phyloP scores from a whole-genome alignment of 1,140 invertebrate species.

The Drosophila bocki region DNA sequence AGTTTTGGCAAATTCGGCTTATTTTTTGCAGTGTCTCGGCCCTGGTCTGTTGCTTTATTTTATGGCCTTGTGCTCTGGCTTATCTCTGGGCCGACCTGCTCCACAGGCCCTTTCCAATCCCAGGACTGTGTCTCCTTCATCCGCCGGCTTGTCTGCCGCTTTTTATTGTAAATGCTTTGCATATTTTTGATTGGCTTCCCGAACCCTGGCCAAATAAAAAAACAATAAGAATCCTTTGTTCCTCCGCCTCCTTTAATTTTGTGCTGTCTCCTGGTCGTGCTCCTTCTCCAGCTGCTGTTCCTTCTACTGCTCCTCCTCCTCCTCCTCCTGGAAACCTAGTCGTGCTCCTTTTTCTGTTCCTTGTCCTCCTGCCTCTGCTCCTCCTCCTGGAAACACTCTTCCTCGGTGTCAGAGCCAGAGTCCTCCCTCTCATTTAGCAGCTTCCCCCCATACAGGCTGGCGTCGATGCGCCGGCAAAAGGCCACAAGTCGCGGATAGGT shows the following conservation, averaged over 20 bases:
- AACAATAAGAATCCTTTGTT: constrained; percentile 54
- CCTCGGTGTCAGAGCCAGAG: background rate
- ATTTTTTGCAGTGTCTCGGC: background rate
- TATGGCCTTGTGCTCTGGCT: constrained; percentile 49
- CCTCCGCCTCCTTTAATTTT: constrained; percentile 17
- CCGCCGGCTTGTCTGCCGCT: constrained; percentile 11
- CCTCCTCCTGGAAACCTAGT: background rate
- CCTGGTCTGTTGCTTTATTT: constrained; percentile 41
- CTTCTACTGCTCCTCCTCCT: background rate
- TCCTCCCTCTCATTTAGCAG: background rate
- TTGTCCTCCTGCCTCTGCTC: background rate
- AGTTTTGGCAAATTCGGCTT: background rate
- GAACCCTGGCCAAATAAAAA: constrained; percentile 44
- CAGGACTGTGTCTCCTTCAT: background rate
- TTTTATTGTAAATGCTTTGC: constrained; percentile 79
- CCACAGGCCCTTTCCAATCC: background rate
- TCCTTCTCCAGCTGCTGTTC: background rate
- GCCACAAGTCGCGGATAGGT: constrained; percentile 19
- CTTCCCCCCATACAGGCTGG: constrained; percentile 7
- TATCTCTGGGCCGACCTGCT: constrained; percentile 29
- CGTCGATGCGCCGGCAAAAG: constrained; percentile 37
- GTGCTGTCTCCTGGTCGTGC: background rate
- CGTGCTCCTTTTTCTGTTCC: background rate
- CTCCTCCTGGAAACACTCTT: background rate
- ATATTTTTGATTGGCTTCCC: constrained; percentile 69